phyloP scores from a whole-genome alignment of 2,113 vertebrate genomes.

The Vulpes vulpes region DNA sequence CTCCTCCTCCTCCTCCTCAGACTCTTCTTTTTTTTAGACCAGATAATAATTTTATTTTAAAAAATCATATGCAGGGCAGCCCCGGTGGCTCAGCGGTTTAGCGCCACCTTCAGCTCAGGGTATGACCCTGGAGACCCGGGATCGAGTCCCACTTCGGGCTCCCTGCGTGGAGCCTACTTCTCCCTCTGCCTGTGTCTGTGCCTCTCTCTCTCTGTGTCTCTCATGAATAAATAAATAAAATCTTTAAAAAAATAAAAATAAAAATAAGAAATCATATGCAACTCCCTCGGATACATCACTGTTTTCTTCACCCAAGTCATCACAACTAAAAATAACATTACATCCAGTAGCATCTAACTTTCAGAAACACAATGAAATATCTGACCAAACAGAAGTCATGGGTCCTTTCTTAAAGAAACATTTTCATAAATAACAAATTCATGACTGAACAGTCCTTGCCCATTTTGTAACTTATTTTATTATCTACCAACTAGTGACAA shows the following conservation, averaged over 20 bases:
- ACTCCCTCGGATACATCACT: neutral
- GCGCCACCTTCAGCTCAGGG: too few species aligned
- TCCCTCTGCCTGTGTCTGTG: too few species aligned
- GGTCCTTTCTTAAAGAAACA: neutral
- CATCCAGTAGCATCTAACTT: neutral
- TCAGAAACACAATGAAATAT: slow-evolving; percentile 15
- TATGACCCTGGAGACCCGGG: too few species aligned
- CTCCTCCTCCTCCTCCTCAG: too few species aligned
- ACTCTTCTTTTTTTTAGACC: neutral
- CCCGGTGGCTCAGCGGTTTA: too few species aligned
- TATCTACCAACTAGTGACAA: neutral
- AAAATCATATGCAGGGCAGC: neutral
- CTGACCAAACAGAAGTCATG: neutral
- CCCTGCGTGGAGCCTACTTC: too few species aligned
- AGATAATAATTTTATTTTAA: neutral
- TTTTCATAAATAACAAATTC: neutral
- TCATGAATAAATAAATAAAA: too few species aligned
- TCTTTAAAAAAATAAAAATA: too few species aligned
- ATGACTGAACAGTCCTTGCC: neutral
- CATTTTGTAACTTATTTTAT: neutral
- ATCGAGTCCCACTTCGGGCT: too few species aligned
- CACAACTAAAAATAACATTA: neutral
- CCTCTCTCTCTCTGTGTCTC: too few species aligned
- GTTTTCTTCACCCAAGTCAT: neutral
- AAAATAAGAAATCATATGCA: neutral